Evolutionary conservation across 2,113 vertebrate species (phyloP).

Genomic region (Misgurnus anguillicaudatus): DNA sequence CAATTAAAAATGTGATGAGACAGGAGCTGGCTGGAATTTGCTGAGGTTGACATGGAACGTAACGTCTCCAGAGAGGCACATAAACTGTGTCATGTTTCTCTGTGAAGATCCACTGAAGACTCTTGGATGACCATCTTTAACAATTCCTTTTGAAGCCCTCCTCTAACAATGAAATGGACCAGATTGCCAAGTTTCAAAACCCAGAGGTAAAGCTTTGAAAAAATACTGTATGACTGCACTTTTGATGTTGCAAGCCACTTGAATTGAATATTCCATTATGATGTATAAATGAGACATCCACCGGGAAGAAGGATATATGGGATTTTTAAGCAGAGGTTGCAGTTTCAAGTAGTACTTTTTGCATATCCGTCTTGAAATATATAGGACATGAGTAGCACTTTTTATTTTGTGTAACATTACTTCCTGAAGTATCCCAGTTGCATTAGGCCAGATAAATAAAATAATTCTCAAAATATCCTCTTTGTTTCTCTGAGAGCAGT

Average conservation of each 20-base stretch:
- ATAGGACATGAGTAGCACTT: background rate
- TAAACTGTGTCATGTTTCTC: constrained; percentile 35
- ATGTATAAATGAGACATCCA: constrained; percentile 45
- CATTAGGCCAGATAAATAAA: constrained; percentile 6
- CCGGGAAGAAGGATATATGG: constrained; percentile 8
- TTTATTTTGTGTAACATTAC: background rate
- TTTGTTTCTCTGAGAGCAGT: background rate
- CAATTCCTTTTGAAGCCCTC: constrained; percentile 62
- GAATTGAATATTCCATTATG: constrained; percentile 58
- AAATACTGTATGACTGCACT: constrained; percentile 33
- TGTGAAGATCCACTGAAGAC: constrained; percentile 40
- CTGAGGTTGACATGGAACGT: background rate
- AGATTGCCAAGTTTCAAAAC: constrained; percentile 43
- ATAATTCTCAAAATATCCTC: background rate
- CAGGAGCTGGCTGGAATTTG: constrained; percentile 25
- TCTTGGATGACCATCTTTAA: constrained; percentile 53
- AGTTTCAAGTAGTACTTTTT: background rate
- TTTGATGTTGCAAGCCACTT: constrained; percentile 55
- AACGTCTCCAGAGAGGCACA: background rate
- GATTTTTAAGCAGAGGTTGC: constrained; percentile 28
- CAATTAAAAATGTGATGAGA: constrained; percentile 44
- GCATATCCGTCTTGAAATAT: background rate
- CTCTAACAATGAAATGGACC: constrained; percentile 44
- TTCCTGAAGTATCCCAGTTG: constrained; percentile 3
- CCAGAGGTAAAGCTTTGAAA: constrained; percentile 48